Base-by-base conservation (phyloP, 2,113 vertebrate species). In the Mesitornis unicolor region DNA sequence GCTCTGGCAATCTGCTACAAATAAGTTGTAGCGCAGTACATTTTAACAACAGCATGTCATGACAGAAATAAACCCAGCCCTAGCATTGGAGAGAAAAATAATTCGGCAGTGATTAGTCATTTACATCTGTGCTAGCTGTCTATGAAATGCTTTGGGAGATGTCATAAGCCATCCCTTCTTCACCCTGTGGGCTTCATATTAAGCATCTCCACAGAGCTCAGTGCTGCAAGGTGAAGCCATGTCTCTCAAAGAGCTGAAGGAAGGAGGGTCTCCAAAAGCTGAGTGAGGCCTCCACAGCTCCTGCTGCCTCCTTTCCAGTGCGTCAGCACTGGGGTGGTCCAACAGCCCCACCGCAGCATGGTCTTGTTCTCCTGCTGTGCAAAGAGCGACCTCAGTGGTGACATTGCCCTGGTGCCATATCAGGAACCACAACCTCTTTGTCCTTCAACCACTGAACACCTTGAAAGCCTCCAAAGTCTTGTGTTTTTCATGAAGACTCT, bases 151-250 rank as follows among this genome's bases (percentile, higher is more conserved):
- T 10, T 28, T 31, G 43, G 56, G 51, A 53, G 22, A 67, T 48
- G 17, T 51, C 3, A 1, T 1, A 2, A 80, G 13, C 42, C n/a
- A 35, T 16, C 12, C 12, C 11, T 6, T 63, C 36, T 51, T 56
- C 54, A 57, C 36, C 19, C 35, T 13, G 20, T 0, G 1, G 4
- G 8, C 21, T 69, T 36, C n/a, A 1, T 38, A 29, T 18, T 45
- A 45, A 14, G n/a, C 9, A 1, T 42, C 38, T 53, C 31, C 60
- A 7, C 31, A 25, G 31, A 54, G 28, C 42, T 47, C 29, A 21
- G 47, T 0, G 11, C 29, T 56, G n/a, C 40, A 18, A 47, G 29
- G 31, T 54, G 13, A 3, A 60, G 36, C 42, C 10, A 3, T 2
- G 1, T 56, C 9, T 24, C 56, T 70, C n/a, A 54, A 65, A 53